Base-by-base conservation (phyloP, 2,113 vertebrate species). In the Corydoras sp. region DNA sequence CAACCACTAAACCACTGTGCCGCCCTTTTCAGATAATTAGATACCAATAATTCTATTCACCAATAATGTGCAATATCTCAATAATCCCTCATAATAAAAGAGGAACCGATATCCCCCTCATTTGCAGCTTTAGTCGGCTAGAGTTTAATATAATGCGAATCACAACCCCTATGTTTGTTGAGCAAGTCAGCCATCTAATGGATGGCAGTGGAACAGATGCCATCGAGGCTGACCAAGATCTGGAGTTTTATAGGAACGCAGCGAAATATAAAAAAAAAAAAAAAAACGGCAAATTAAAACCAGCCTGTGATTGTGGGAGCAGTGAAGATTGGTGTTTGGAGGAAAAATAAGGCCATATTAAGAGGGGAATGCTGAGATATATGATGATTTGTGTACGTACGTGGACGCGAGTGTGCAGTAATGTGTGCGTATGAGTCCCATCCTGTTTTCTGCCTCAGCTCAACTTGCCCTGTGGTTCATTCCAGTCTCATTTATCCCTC, bases 151-250 rank as follows among this genome's bases (percentile, higher is more conserved):
- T 43, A 43, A 24, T 24, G 18, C 18, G 1, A 43, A 43, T 43
- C 1, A 43, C 4, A 8, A 43, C 4, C 0, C 63, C 14, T 1
- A n/a, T 18, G 81, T 85, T 78, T 81, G 77, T 75, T 81, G 88
- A 79, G 82, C 86, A 88, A 88, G 85, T 83, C 79, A 89, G 89
- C 86, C 89, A 86, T 84, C 84, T 88, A 89, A 86, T 86, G 84
- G 86, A 86, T 80, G 79, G 71, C 76, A 75, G 74, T 24, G 80
- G 86, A 85, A 87, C 75, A 79, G 62, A 70, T 75, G 43, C 72
- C 31, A 10, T 29, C 43, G 51, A 3, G 8, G n/a, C 14, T 31
- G 58, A 48, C 31, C 13, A 43, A 2, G 30, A 11, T 29, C 29
- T 53, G 64, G 13, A 15, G 13, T 30, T 8, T 4, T 12, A 49